phyloP scores from a whole-genome alignment of 2,888 invertebrate genomes.

The Siphonodentalium dalli region DNA sequence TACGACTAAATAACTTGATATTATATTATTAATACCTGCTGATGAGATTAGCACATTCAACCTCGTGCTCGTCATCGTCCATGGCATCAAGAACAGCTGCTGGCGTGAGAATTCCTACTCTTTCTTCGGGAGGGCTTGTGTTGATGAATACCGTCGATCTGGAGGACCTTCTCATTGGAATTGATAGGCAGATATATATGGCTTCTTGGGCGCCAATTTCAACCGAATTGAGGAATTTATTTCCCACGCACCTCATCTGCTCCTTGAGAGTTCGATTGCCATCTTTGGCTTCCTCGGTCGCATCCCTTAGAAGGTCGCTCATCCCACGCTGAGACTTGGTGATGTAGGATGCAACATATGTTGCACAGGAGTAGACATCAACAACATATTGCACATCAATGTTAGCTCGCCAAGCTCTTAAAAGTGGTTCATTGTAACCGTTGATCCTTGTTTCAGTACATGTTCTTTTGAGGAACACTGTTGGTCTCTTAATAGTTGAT shows the following conservation, averaged over 20 bases:
- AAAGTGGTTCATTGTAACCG: slow-evolving; percentile 12
- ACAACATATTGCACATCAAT: slow-evolving; percentile 27
- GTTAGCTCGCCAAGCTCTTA: slow-evolving; percentile 24
- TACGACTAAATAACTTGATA: too few species aligned
- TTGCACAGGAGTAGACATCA: slow-evolving; percentile 34
- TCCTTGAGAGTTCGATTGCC: slow-evolving; percentile 21
- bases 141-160: slow-evolving; percentile 34
- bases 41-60: slow-evolving; percentile 23
- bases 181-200: slow-evolving; percentile 31
- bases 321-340: slow-evolving; percentile 35
- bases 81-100: slow-evolving; percentile 28
- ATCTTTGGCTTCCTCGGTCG: slow-evolving; percentile 26
- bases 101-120: slow-evolving; percentile 43
- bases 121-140: slow-evolving; percentile 35
- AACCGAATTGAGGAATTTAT: slow-evolving; percentile 38
- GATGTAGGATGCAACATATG: slow-evolving; percentile 33
- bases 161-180: slow-evolving; percentile 34
- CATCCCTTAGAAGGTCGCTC: slow-evolving; percentile 30
- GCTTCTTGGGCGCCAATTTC: slow-evolving; percentile 49
- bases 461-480: slow-evolving; percentile 21
- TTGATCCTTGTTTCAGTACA: slow-evolving; percentile 17
- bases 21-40: too few species aligned
- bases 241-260: slow-evolving; percentile 33
- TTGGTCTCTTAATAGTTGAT: slow-evolving; percentile 12
- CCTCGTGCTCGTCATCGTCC: slow-evolving; percentile 27